phyloP scores from a whole-genome alignment of 2,797 vertebrate species.

The Myotis pilosus region DNA sequence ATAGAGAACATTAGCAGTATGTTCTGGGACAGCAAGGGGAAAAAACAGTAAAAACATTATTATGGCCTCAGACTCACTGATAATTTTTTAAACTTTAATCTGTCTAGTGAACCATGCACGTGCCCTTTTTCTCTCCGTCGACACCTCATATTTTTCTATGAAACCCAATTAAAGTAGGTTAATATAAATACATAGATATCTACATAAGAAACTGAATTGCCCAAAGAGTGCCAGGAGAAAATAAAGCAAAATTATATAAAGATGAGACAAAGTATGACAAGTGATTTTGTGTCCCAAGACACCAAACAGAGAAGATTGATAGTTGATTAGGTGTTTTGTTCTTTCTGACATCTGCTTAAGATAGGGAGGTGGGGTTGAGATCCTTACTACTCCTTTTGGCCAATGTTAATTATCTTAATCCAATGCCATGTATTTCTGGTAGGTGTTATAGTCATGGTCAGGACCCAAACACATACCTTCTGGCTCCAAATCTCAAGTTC shows the following conservation, averaged over 20 bases:
- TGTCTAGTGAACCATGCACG: neutral
- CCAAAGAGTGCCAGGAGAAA: neutral
- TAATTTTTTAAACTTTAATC: conserved; percentile 18
- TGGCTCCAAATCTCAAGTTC: neutral
- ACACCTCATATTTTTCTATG: neutral
- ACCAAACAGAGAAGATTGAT: neutral
- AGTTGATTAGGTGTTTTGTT: neutral
- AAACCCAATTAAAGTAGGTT: neutral
- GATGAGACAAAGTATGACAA: neutral
- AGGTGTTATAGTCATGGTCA: neutral
- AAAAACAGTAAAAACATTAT: neutral
- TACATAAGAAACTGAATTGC: neutral
- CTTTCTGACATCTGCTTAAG: neutral
- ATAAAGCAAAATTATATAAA: conserved; percentile 33
- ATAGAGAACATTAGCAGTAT: neutral
- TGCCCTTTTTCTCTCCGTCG: neutral
- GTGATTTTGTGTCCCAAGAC: neutral
- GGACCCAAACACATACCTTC: neutral
- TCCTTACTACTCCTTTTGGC: neutral
- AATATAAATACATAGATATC: neutral
- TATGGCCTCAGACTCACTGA: neutral
- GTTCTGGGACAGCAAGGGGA: neutral
- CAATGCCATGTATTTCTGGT: neutral
- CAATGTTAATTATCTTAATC: neutral
- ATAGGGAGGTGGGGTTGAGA: neutral